These are phyloP conservation scores for Drosophila kanekoi DNA, from an alignment of 2,888 invertebrate genomes.

Conservation along the genomic window DNA sequence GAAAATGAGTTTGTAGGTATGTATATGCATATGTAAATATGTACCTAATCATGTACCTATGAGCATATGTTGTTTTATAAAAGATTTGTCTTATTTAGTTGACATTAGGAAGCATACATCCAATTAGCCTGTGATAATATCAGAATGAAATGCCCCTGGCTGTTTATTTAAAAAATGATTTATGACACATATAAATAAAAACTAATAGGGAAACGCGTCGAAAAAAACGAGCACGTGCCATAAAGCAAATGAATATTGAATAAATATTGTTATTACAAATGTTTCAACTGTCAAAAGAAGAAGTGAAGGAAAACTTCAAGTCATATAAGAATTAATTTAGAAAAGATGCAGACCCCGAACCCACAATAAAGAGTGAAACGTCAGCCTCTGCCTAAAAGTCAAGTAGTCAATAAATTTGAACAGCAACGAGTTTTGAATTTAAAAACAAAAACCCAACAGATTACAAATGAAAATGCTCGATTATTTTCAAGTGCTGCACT, in stretches of 20 bases:
- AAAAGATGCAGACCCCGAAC: slow-evolving; percentile 7
- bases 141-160: no score
- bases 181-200: slow-evolving; percentile 50
- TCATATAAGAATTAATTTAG: slow-evolving; percentile 20
- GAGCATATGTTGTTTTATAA: no score
- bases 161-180: slow-evolving; percentile 43
- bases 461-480: slow-evolving; percentile 61
- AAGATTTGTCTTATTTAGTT: slow-evolving; percentile 4
- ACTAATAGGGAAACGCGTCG: slow-evolving; percentile 30
- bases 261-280: slow-evolving; percentile 34
- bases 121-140: slow-evolving; percentile 30
- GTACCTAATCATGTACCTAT: no score
- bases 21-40: background rate
- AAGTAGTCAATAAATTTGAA: slow-evolving; percentile 69
- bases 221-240: slow-evolving; percentile 46
- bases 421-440: slow-evolving; percentile 66
- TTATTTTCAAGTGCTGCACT: slow-evolving; percentile 62
- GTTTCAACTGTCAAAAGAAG: slow-evolving; percentile 45
- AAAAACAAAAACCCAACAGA: slow-evolving; percentile 52
- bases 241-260: background rate
- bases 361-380: slow-evolving; percentile 40
- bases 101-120: slow-evolving; percentile 12
- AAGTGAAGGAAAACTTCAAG: slow-evolving; percentile 22
- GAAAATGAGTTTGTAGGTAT: background rate
- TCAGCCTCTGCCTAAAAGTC: slow-evolving; percentile 45